Conservation (phyloP, 2,113 vertebrate genomes). For the Zeus faber region DNA sequence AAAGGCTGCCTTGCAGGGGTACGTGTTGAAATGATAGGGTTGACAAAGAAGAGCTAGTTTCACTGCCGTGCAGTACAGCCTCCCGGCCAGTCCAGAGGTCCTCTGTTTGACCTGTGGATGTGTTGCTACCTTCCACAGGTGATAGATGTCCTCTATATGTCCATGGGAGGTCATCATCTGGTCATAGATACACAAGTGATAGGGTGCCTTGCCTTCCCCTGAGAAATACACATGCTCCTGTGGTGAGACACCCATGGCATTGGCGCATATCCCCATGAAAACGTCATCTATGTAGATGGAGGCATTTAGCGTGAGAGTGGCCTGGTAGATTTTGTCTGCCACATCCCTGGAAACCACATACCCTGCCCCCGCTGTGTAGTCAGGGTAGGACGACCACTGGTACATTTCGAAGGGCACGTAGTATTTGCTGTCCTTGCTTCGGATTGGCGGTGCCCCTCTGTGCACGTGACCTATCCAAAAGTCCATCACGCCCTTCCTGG, state of each 20-base stretch:
- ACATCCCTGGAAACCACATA: slow-evolving; percentile 89
- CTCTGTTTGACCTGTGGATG: slow-evolving; percentile 76
- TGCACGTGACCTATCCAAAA: slow-evolving; percentile 93
- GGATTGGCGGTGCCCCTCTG: slow-evolving; percentile 82
- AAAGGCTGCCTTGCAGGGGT: slow-evolving; percentile 89
- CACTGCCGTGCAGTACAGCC: slow-evolving; percentile 82
- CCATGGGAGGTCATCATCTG: slow-evolving; percentile 97
- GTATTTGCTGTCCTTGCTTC: slow-evolving; percentile 89
- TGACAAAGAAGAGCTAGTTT: slow-evolving; percentile 87
- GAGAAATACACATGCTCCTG: slow-evolving; percentile 88
- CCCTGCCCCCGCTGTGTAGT: slow-evolving; percentile 91
- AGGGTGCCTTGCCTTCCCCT: slow-evolving; percentile 87
- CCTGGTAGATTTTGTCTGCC: slow-evolving; percentile 84
- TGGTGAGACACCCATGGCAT: slow-evolving; percentile 82
- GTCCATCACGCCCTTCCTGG: slow-evolving; percentile 71
- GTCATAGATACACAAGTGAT: slow-evolving; percentile 90
- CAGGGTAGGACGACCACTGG: slow-evolving; percentile 88
- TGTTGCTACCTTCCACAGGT: slow-evolving; percentile 86
- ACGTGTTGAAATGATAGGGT: slow-evolving; percentile 71
- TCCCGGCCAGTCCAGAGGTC: slow-evolving; percentile 75
- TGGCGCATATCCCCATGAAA: slow-evolving; percentile 96
- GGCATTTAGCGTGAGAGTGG: slow-evolving; percentile 86
- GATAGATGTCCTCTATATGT: slow-evolving; percentile 82
- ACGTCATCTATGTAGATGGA: slow-evolving; percentile 95
- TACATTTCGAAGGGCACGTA: slow-evolving; percentile 91